Conservation (phyloP, 2,888 invertebrate genomes). For the Cryptocephalus moraei region DNA sequence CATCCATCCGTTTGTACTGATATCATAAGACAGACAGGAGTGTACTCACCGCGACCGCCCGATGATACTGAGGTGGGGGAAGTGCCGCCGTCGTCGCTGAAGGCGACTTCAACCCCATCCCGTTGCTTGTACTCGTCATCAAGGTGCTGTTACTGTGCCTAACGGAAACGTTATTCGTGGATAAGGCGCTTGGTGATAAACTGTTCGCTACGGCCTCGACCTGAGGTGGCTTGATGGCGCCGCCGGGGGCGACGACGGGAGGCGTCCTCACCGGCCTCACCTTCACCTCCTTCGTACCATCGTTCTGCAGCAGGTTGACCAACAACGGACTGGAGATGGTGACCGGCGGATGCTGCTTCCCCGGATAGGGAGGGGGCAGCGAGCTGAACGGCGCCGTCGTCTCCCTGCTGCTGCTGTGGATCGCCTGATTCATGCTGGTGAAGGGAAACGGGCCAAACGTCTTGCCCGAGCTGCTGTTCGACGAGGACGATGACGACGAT, state of each 20-base stretch:
- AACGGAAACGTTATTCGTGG: constrained; percentile 24
- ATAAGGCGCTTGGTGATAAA: constrained; percentile 31
- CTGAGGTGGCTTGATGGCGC: constrained; percentile 14
- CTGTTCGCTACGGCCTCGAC: constrained; percentile 21
- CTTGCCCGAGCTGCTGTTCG: constrained; percentile 34
- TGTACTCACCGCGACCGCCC: neutral
- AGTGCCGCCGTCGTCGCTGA: constrained; percentile 4
- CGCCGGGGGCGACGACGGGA: neutral
- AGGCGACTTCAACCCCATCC: constrained; percentile 2
- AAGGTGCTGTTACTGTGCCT: constrained; percentile 17
- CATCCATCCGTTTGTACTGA: too few species aligned
- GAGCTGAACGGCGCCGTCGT: constrained; percentile 16
- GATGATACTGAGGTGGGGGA: constrained; percentile 16
- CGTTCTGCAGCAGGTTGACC: constrained; percentile 86
- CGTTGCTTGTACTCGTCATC: neutral
- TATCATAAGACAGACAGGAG: too few species aligned
- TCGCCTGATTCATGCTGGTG: constrained; percentile 84
- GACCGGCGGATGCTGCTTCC: constrained; percentile 39
- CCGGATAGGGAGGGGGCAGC: constrained; percentile 22
- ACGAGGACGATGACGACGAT: constrained; percentile 14
- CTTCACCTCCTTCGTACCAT: constrained; percentile 42
- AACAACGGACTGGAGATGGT: constrained; percentile 80
- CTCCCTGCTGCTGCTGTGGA: constrained; percentile 48
- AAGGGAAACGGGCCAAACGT: constrained; percentile 68
- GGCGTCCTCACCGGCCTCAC: constrained; percentile 16